Percentiles rank a stretch among this genome's conserved stretches.
These are phyloP conservation scores for Cephus spinipes DNA, from an alignment of 2,888 invertebrate genomes.

Conservation along the genomic window DNA sequence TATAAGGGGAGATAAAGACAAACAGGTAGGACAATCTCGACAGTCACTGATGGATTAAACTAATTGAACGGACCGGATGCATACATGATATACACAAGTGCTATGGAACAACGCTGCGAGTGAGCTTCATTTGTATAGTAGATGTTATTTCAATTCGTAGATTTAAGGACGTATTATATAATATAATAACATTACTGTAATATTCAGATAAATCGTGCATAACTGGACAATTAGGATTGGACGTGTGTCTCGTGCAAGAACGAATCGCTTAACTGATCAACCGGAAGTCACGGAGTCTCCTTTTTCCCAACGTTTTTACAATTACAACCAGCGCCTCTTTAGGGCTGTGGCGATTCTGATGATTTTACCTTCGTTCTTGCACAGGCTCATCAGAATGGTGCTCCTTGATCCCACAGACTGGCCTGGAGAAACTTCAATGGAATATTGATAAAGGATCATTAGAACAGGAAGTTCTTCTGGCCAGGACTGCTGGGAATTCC, in stretches of 20 bases:
- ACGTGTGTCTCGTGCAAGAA: slow-evolving; percentile 15
- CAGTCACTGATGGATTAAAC: too few relatives aligned
- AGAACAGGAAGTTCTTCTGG: neutral
- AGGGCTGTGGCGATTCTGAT: neutral
- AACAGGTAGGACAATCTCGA: too few relatives aligned
- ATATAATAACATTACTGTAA: slow-evolving; percentile 32
- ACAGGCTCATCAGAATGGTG: slow-evolving; percentile 15
- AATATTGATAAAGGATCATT: too few relatives aligned
- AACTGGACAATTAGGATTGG: slow-evolving; percentile 23
- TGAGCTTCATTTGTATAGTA: slow-evolving; percentile 45
- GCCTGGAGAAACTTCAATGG: too few relatives aligned
- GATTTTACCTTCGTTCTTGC: neutral
- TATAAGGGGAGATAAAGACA: neutral
- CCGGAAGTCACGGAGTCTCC: neutral
- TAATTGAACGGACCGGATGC: too few relatives aligned
- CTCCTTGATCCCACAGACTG: slow-evolving; percentile 8
- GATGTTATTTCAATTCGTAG: slow-evolving; percentile 26
- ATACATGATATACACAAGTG: slow-evolving; percentile 7
- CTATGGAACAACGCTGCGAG: slow-evolving; percentile 20
- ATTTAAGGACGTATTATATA: slow-evolving; percentile 36
- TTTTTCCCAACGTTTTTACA: neutral
- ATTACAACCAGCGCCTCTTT: neutral
- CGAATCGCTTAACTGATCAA: neutral
- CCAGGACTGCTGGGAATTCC: neutral
- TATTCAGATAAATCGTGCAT: slow-evolving; percentile 31